Evolutionary conservation across 2,113 vertebrate species (phyloP), one percentile per base, ranked within the genome.

Genomic region (Larimichthys polyactis): DNA sequence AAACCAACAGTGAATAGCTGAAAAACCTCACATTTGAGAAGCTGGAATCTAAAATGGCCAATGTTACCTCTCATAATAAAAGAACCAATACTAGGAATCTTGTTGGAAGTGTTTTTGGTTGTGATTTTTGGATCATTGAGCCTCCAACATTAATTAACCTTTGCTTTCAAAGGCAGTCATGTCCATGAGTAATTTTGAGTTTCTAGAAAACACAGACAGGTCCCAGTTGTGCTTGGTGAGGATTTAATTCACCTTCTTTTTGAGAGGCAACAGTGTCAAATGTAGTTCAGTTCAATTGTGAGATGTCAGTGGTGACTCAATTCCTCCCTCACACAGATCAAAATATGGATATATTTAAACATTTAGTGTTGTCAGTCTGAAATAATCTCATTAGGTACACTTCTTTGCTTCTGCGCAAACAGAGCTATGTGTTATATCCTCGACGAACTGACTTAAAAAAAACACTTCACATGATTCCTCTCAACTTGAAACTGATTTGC

Each of bases 401-500:
- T n/a, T 69, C 57, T 79, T 19, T 60, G 57, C 49, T 51, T 57
- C 51, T 58, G 4, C 36, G 67, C 19, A 65, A 65, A 76, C 27
- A 15, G 14, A 29, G 16, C 77, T 15, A 0, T 7, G 6, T 57
- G 24, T 58, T 55, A 27, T 68, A 11, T 79, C 4, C 12, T 72
- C 48, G n/a, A 80, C 58, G 27, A 32, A 36, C 11, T 3, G 27
- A 16, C 22, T 12, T 11, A 7, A 79, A 71, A 72, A 43, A 72
- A 43, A 46, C n/a, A 15, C 63, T 54, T n/a, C 24, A 44, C 63
- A 44, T 27, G 46, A 83, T 46, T 64, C 46, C 14, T 40, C 44
- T 78, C 5, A 40, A 16, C 24, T 68, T 79, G 74, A 80, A 22
- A 62, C 58, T 65, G 19, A 80, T 87, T 65, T 73, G 71, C 79